These are phyloP conservation scores for Serinus canaria DNA, from an alignment of 2,113 vertebrate genomes.

Conservation along the genomic window DNA sequence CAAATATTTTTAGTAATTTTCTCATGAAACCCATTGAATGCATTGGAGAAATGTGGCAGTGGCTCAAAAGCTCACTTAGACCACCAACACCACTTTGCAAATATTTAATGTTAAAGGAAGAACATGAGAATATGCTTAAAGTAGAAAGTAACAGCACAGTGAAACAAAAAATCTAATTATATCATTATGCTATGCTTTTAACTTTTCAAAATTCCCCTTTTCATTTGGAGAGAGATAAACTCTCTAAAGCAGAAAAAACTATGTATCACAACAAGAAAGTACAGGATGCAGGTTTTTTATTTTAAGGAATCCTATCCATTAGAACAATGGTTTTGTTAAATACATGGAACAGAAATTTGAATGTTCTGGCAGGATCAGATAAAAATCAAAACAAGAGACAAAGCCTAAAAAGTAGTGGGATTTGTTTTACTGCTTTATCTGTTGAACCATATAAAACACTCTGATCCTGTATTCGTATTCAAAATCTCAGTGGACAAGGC, in stretches of 20 bases:
- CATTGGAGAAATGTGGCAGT: neutral
- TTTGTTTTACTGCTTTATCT: neutral
- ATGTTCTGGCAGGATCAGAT: neutral
- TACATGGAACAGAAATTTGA: neutral
- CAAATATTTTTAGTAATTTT: neutral
- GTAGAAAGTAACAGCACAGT: neutral
- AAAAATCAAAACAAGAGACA: neutral
- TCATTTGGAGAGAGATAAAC: neutral
- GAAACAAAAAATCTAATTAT: neutral
- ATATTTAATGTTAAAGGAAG: neutral
- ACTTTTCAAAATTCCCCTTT: neutral
- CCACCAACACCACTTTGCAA: neutral
- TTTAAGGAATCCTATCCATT: neutral
- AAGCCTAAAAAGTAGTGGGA: neutral
- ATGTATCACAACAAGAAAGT: neutral
- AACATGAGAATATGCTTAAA: neutral
- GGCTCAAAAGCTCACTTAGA: neutral
- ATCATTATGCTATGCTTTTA: neutral
- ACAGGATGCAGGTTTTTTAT: neutral
- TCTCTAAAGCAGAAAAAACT: neutral
- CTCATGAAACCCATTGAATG: neutral
- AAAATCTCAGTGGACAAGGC: neutral
- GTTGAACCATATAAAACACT: neutral
- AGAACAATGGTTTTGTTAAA: neutral
- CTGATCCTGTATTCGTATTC: neutral